Evolutionary conservation across 2,888 invertebrate species (phyloP).

Genomic region (Cataglyphis livida): DNA sequence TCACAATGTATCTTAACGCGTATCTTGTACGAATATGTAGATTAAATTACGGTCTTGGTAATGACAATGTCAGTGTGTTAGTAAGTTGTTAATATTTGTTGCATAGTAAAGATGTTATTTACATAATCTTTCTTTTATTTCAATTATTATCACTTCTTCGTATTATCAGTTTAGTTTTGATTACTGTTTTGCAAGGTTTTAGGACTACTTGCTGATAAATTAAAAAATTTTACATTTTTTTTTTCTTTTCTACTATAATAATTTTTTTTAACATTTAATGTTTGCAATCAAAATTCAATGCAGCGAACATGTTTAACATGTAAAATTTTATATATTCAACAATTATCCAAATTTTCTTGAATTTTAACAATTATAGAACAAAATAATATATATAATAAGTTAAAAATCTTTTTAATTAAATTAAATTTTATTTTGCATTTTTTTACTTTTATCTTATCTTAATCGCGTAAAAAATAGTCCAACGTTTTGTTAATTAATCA

Average conservation of each 20-base stretch:
- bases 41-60: conserved; percentile 5
- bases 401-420: neutral
- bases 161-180: neutral
- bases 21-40: conserved; percentile 20
- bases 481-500: neutral
- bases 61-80: conserved; percentile 6
- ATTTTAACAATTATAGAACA: neutral
- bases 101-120: neutral
- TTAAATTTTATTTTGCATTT: neutral
- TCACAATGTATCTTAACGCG: neutral
- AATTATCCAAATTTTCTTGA: neutral
- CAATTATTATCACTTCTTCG: neutral
- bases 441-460: neutral
- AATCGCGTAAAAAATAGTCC: neutral
- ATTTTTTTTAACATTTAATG: neutral
- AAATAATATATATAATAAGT: neutral
- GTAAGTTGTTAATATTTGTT: neutral
- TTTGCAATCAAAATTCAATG: neutral
- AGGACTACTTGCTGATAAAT: neutral
- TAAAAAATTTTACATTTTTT: neutral
- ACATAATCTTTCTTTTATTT: neutral
- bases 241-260: neutral
- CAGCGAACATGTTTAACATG: neutral
- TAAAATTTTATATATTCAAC: conserved; percentile 14
- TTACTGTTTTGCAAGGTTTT: neutral